Percentiles rank a stretch among this genome's conserved stretches.
These are phyloP conservation scores for Drosophila mayaguana DNA, from an alignment of 2,888 invertebrate species.

Conservation along the genomic window DNA sequence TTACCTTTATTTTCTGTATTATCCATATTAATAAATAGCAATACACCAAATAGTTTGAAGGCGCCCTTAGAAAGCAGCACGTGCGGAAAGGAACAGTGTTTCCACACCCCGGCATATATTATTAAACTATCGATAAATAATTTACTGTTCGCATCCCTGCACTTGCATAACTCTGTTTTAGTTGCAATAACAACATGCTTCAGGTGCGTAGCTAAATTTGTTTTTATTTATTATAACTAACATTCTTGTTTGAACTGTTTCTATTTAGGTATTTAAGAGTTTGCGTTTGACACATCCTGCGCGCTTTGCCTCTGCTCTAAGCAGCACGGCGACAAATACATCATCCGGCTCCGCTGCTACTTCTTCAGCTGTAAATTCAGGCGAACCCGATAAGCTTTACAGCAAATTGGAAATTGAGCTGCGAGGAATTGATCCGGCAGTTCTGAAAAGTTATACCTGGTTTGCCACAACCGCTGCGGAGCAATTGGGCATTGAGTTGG, in stretches of 20 bases:
- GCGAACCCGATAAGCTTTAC: conserved; percentile 90
- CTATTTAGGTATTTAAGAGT: conserved; percentile 38
- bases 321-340: conserved; percentile 15
- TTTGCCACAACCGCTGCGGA: conserved; percentile 93
- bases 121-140: conserved; percentile 17
- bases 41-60: conserved; percentile 28
- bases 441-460: conserved; percentile 94
- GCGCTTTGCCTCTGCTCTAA: conserved; percentile 49
- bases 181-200: conserved; percentile 57
- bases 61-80: conserved; percentile 30
- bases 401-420: conserved; percentile 94
- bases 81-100: conserved; percentile 37
- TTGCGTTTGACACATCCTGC: conserved; percentile 46
- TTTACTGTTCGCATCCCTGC: conserved; percentile 26
- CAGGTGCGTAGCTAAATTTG: conserved; percentile 50
- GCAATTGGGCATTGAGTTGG: conserved; percentile 91
- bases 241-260: not conserved
- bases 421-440: conserved; percentile 94
- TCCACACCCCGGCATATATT: conserved; percentile 27
- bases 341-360: not conserved
- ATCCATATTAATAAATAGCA: conserved; percentile 32
- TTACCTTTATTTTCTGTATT: conserved; percentile 30
- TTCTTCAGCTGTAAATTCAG: not conserved
- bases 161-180: conserved; percentile 67
- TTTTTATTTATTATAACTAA: conserved; percentile 33